A percentile compares a stretch with the other conserved stretches of the same genome.
These are phyloP conservation scores for Thamnophis sirtalis DNA, from an alignment of 2,113 vertebrate genomes.

Conservation along the genomic window DNA sequence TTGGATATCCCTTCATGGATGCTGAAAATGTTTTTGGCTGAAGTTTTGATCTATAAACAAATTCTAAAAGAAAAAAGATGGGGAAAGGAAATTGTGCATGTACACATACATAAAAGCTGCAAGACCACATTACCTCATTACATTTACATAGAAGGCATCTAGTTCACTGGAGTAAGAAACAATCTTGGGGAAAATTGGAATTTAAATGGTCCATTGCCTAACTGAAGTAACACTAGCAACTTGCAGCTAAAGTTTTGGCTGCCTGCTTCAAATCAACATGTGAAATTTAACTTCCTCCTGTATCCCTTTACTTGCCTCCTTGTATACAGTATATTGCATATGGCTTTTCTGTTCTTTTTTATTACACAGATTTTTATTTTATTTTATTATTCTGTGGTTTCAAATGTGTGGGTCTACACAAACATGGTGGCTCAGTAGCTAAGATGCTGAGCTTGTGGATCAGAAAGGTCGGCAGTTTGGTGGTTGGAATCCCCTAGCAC, in stretches of 20 bases:
- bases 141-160: not conserved
- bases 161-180: not conserved
- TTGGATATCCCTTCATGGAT: not conserved
- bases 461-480: too few species aligned
- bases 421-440: too few species aligned
- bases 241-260: not conserved
- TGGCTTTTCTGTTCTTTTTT: not conserved
- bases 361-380: not conserved
- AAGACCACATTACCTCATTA: not conserved
- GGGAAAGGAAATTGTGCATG: not conserved
- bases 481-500: too few species aligned
- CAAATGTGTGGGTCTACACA: not conserved
- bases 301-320: not conserved
- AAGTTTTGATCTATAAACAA: not conserved
- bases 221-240: slow-evolving; percentile 13
- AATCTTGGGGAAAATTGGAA: slow-evolving; percentile 24
- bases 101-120: not conserved
- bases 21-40: not conserved
- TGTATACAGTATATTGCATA: not conserved
- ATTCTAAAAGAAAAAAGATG: not conserved
- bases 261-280: not conserved
- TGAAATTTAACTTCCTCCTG: not conserved
- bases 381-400: not conserved
- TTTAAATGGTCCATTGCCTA: slow-evolving; percentile 22
- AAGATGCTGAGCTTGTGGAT: too few species aligned